Evolutionary conservation across 2,797 vertebrate species (phyloP).

Genomic region (Austrolebias charrua): DNA sequence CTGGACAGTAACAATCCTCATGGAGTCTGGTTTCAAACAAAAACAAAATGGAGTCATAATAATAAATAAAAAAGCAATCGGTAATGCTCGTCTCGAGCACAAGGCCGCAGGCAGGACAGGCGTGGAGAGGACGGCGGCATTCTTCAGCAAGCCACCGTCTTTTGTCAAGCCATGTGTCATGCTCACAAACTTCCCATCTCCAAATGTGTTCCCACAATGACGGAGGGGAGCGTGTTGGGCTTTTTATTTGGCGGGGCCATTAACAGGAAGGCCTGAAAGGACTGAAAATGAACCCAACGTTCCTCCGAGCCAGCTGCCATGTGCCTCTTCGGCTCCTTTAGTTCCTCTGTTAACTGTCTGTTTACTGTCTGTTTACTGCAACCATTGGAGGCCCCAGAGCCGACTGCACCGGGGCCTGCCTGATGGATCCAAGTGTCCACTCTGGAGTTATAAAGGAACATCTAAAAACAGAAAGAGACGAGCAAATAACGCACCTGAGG

Average conservation of each 20-base stretch:
- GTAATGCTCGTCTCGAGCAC: constrained; percentile 86
- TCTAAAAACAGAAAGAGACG: background rate
- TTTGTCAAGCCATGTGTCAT: constrained; percentile 89
- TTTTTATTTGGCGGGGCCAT: constrained; percentile 78
- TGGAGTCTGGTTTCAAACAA: constrained; percentile 76
- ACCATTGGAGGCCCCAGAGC: constrained; percentile 40
- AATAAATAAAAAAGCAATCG: constrained; percentile 89
- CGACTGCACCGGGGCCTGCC: constrained; percentile 19
- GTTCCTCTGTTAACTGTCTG: constrained; percentile 42
- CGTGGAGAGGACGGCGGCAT: constrained; percentile 75
- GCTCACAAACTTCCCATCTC: constrained; percentile 82
- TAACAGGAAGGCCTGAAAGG: constrained; percentile 83
- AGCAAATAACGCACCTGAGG: background rate
- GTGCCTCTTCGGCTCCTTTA: constrained; percentile 51
- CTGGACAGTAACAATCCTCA: constrained; percentile 82
- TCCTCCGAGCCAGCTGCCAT: constrained; percentile 45
- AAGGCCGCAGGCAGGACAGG: constrained; percentile 88
- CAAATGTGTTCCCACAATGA: constrained; percentile 83
- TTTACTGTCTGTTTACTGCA: too few relatives aligned
- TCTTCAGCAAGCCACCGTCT: constrained; percentile 81
- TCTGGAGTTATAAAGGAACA: background rate
- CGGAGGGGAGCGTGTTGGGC: constrained; percentile 74
- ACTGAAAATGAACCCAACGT: constrained; percentile 90
- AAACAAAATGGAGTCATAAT: constrained; percentile 87
- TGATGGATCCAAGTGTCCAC: background rate